Conservation (phyloP, 2,888 invertebrate species). For the Hemithea aestivaria region DNA sequence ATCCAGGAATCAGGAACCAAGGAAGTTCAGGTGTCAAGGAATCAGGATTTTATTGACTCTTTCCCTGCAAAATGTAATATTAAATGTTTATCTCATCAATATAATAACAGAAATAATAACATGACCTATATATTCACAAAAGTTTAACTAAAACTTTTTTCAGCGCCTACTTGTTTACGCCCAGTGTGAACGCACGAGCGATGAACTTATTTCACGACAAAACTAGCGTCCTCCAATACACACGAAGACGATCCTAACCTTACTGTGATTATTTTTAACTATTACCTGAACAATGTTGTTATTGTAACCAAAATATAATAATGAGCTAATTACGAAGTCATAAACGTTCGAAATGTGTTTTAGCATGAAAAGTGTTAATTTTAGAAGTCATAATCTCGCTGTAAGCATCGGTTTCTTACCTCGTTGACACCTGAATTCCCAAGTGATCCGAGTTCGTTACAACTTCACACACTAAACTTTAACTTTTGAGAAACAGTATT, state of each 20-base stretch:
- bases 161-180: neutral
- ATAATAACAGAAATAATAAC: too few relatives aligned
- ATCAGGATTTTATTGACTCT: too few relatives aligned
- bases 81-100: too few relatives aligned
- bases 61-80: too few relatives aligned
- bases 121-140: too few relatives aligned
- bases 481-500: slow-evolving; percentile 56
- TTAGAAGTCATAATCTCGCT: slow-evolving; percentile 58
- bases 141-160: slow-evolving; percentile 45
- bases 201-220: slow-evolving; percentile 1
- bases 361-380: slow-evolving; percentile 49
- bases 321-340: slow-evolving; percentile 37
- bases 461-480: slow-evolving; percentile 71
- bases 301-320: slow-evolving; percentile 27
- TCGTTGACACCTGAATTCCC: slow-evolving; percentile 78
- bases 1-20: too few relatives aligned
- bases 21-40: too few relatives aligned
- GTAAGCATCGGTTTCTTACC: slow-evolving; percentile 73
- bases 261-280: slow-evolving; percentile 69
- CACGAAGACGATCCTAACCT: slow-evolving; percentile 63
- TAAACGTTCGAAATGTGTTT: slow-evolving; percentile 31
- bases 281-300: slow-evolving; percentile 48
- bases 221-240: slow-evolving; percentile 28
- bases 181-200: neutral
- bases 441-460: slow-evolving; percentile 74